phyloP scores from a whole-genome alignment of 2,113 vertebrate genomes.

The Saguinus midas region DNA sequence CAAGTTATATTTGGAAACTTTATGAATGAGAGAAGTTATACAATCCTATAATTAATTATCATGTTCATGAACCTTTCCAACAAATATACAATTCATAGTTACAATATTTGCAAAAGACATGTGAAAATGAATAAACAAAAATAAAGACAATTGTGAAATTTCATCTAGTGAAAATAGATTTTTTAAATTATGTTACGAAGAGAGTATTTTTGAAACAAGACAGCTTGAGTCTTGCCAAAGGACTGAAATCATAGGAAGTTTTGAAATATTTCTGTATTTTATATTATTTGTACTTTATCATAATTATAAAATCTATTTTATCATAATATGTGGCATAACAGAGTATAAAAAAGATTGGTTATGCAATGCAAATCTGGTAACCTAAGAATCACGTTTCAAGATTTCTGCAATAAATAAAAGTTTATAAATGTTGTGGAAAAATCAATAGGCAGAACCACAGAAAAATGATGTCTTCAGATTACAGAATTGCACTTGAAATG shows the following conservation, averaged over 20 bases:
- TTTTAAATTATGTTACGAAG: slow-evolving; percentile 2
- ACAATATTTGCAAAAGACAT: background rate
- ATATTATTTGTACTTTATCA: slow-evolving; percentile 12
- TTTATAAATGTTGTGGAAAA: background rate
- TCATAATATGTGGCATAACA: background rate
- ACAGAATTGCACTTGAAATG: background rate
- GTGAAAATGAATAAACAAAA: background rate
- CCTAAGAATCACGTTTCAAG: background rate
- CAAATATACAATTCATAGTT: slow-evolving; percentile 30
- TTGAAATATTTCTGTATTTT: slow-evolving; percentile 24
- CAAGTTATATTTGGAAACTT: slow-evolving; percentile 41
- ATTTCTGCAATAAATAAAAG: background rate
- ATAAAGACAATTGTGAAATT: background rate
- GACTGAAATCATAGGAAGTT: background rate
- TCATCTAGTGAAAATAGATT: background rate
- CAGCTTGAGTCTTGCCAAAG: background rate
- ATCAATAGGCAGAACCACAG: background rate
- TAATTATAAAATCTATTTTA: background rate
- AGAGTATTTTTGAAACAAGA: slow-evolving; percentile 21
- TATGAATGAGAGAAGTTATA: slow-evolving; percentile 49
- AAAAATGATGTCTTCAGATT: background rate
- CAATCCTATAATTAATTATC: slow-evolving; percentile 8
- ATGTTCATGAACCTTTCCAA: slow-evolving; percentile 44
- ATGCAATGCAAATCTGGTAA: background rate
- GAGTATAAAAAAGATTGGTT: background rate